phyloP scores from a whole-genome alignment of 2,797 vertebrate species.

The Halcyon leucocephala region DNA sequence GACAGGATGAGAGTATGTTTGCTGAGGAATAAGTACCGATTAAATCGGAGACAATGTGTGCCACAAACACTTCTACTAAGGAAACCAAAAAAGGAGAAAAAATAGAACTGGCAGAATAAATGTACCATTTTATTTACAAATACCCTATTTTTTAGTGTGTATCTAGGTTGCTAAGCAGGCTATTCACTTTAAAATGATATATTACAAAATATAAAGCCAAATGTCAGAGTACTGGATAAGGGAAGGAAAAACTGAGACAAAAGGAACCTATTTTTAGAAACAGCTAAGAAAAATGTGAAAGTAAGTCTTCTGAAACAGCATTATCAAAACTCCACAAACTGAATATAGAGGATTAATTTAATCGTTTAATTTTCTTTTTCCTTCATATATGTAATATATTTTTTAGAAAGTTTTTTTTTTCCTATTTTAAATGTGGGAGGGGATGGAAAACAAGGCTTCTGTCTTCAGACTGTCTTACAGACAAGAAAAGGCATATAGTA shows the following conservation, averaged over 20 bases:
- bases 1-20: slow-evolving; percentile 25
- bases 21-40: slow-evolving; percentile 23
- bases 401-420: not conserved
- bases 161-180: slow-evolving; percentile 20
- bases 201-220: not conserved
- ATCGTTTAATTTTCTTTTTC: not conserved
- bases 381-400: not conserved
- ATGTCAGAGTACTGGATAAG: not conserved
- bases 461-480: not conserved
- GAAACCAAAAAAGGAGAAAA: slow-evolving; percentile 66
- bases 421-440: not conserved
- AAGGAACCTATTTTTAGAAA: slow-evolving; percentile 38
- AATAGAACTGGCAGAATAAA: not conserved
- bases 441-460: not conserved
- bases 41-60: slow-evolving; percentile 13
- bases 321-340: not conserved
- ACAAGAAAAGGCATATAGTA: not conserved
- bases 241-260: slow-evolving; percentile 46
- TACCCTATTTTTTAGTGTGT: not conserved
- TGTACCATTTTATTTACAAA: slow-evolving; percentile 46
- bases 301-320: not conserved
- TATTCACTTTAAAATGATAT: not conserved
- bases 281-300: not conserved
- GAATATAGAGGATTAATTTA: not conserved
- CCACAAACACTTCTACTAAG: not conserved